A percentile compares a stretch with the other conserved stretches of the same genome.
phyloP scores from a whole-genome alignment of 1,140 invertebrate genomes.

The Stegodyphus dumicola region DNA sequence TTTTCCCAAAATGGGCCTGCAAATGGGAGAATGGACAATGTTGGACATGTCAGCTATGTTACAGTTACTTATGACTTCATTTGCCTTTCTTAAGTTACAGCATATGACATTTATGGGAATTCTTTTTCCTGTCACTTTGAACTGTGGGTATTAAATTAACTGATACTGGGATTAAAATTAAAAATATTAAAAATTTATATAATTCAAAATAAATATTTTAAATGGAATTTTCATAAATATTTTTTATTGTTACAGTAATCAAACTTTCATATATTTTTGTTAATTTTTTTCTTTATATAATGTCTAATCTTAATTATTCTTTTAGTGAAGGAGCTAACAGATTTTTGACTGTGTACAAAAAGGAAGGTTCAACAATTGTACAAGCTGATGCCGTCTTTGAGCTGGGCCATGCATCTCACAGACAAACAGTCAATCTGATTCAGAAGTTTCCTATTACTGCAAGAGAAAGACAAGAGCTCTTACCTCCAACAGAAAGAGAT shows the following conservation, averaged over 20 bases:
- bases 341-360: slow-evolving; percentile 80
- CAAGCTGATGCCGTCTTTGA: slow-evolving; percentile 78
- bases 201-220: background rate
- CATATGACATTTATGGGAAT: too few species aligned
- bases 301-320: slow-evolving; percentile 54
- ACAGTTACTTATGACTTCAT: too few species aligned
- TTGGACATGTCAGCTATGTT: too few species aligned
- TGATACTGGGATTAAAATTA: background rate
- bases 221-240: background rate
- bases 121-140: too few species aligned
- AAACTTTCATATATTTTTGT: background rate
- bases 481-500: slow-evolving; percentile 73
- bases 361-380: slow-evolving; percentile 77
- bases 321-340: slow-evolving; percentile 77
- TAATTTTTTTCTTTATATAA: slow-evolving; percentile 6
- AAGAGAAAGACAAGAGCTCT: slow-evolving; percentile 77
- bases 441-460: slow-evolving; percentile 78
- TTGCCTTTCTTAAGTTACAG: too few species aligned
- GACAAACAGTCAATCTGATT: slow-evolving; percentile 73
- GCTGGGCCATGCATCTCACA: slow-evolving; percentile 75
- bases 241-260: background rate
- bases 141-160: background rate
- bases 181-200: background rate
- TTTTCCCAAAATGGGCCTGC: too few species aligned
- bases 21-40: too few species aligned